A percentile compares a stretch with the other conserved stretches of the same genome.
These are phyloP conservation scores for Chondrosia reniformis DNA, from an alignment of 37 sponge, comb jelly and placozoan genomes.

Conservation along the genomic window DNA sequence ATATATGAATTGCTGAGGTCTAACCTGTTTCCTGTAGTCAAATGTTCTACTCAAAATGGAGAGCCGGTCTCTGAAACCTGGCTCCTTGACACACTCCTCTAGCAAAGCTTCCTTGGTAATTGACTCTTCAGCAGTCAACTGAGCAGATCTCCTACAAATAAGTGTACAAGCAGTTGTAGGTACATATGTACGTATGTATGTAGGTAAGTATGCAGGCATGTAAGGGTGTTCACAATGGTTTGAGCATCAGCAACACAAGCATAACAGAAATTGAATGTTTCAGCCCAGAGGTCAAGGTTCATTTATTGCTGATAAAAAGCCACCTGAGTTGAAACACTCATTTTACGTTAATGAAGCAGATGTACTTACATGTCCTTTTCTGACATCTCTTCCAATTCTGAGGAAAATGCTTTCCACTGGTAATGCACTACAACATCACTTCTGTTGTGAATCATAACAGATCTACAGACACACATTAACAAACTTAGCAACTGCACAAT, in stretches of 20 bases:
- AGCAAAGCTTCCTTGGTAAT: slow-evolving; percentile 74
- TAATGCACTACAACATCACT: slow-evolving; percentile 89
- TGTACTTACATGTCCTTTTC: slow-evolving; percentile 71
- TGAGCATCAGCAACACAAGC: no score
- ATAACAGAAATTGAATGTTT: no score
- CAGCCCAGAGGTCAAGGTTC: no score
- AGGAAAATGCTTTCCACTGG: slow-evolving; percentile 88
- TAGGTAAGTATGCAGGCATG: background rate
- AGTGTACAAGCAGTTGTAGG: background rate
- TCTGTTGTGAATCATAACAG: slow-evolving; percentile 75
- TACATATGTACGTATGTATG: background rate
- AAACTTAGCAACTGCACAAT: background rate
- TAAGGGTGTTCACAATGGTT: background rate
- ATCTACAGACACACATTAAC: slow-evolving; percentile 22
- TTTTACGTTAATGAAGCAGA: no score
- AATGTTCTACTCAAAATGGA: slow-evolving; percentile 81
- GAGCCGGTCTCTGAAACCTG: slow-evolving; percentile 77
- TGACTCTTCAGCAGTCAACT: slow-evolving; percentile 74
- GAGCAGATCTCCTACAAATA: slow-evolving; percentile 15
- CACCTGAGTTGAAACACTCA: no score
- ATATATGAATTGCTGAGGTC: background rate
- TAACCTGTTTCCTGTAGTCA: slow-evolving; percentile 71
- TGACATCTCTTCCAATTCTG: slow-evolving; percentile 64
- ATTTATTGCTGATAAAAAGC: no score
- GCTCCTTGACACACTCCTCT: slow-evolving; percentile 80